Evolutionary conservation across 2,797 vertebrate genomes (phyloP), one percentile per base, ranked within the genome.

Genomic region (Eulemur rubriventer): DNA sequence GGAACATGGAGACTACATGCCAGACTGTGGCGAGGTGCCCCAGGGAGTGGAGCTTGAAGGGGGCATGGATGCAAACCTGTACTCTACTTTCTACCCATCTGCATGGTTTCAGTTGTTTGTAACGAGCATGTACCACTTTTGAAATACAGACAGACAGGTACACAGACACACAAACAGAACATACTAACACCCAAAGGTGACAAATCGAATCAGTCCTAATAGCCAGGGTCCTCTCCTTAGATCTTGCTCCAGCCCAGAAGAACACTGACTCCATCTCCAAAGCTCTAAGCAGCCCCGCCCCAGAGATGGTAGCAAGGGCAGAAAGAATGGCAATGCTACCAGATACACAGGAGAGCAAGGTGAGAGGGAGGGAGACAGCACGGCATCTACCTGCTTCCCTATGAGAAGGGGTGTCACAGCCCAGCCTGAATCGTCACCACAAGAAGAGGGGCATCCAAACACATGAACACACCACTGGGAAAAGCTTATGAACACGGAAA

Each of bases 1-100:
- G 67, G 26, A 78, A 20, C 30, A 4, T 0, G 5, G 35, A 35
- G 43, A 30, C 30, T 9, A 9, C 7, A 26, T 11, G 2, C 30
- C 59, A 24, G 6, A 18, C 73, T 22, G 43, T 59, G 6, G 4
- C 33, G 20, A 26, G 20, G 4, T 1, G 28, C 4, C 33, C 65
- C 3, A 1, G 6, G 24, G 10, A 22, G n/a, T 43, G 67, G 63
- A 26, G 43, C 41, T 12, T 28, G 46, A 30, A 73, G 46, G 33
- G 38, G 18, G 33, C 0, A 1, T 0, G 0, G 9, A 30, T 0
- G 12, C 43, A 57, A 46, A 67, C n/a, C 1, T n/a, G 30, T 2
- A 6, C 7, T 2, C 52, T 10, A 55, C 41, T 35, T 65, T 48
- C 28, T 4, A n/a, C 67, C 13, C 52, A 2, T 6, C 75, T 18